A percentile compares a stretch with the other conserved stretches of the same genome.
Evolutionary conservation across 2,113 vertebrate genomes (phyloP).

Genomic region (Chloroceryle aenea): DNA sequence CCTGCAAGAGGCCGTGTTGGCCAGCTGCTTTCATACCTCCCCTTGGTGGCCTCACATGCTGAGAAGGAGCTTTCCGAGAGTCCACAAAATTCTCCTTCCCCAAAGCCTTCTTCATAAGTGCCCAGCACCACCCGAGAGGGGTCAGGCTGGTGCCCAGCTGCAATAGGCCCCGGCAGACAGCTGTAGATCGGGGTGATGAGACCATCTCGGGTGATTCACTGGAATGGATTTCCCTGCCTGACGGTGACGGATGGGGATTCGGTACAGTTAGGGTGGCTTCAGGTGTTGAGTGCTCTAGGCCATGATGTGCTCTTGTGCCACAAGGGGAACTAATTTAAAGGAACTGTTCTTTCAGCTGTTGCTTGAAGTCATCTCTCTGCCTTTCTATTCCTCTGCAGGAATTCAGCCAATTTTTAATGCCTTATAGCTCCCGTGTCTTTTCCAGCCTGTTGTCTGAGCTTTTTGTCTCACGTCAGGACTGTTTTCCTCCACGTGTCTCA

Average conservation of each 20-base stretch:
- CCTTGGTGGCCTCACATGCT: neutral
- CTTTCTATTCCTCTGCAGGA: neutral
- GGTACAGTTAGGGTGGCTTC: neutral
- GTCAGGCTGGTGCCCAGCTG: neutral
- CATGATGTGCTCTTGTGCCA: neutral
- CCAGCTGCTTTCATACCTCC: neutral
- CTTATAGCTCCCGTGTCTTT: neutral
- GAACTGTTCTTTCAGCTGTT: neutral
- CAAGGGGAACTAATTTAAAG: neutral
- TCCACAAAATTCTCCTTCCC: neutral
- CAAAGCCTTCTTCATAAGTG: neutral
- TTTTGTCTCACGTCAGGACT: neutral
- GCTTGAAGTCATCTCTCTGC: neutral
- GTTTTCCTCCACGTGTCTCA: neutral
- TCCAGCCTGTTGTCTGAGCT: neutral
- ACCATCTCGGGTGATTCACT: neutral
- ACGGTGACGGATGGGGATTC: neutral
- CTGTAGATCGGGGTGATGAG: neutral
- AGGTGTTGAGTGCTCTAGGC: neutral
- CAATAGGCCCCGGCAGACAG: accelerated
- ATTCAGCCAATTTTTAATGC: neutral
- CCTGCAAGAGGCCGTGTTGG: neutral
- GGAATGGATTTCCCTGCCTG: neutral
- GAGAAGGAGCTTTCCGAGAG: neutral
- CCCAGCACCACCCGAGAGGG: neutral